Evolutionary conservation across 2,113 vertebrate species (phyloP).

Genomic region (Saccopteryx leptura): DNA sequence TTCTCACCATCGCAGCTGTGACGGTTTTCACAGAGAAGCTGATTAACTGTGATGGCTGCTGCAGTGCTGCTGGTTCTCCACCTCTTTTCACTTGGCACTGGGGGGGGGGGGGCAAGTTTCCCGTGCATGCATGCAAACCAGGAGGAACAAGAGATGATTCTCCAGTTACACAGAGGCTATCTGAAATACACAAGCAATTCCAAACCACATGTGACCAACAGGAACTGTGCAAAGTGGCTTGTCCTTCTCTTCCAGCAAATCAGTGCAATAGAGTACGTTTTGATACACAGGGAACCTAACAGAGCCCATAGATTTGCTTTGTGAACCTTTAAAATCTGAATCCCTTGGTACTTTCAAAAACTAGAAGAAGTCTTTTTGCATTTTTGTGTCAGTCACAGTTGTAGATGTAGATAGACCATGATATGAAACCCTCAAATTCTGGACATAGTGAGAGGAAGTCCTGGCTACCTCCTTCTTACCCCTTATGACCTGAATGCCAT

Average conservation of each 20-base stretch:
- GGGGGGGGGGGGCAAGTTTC: conserved; percentile 72
- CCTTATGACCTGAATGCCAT: conserved; percentile 67
- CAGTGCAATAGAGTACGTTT: conserved; percentile 53
- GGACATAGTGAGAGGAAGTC: conserved; percentile 57
- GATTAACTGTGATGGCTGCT: conserved; percentile 59
- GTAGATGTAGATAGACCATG: conserved; percentile 10
- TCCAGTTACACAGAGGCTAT: conserved; percentile 82
- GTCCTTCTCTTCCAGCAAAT: conserved; percentile 80
- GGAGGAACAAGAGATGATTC: conserved; percentile 72
- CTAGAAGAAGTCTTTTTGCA: conserved; percentile 25
- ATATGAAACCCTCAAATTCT: conserved; percentile 72
- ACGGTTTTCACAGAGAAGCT: conserved; percentile 55
- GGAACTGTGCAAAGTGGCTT: conserved; percentile 82
- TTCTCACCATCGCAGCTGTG: not conserved
- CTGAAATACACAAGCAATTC: conserved; percentile 81
- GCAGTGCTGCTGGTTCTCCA: conserved; percentile 15
- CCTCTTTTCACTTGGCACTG: conserved; percentile 70
- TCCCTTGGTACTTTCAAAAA: not conserved
- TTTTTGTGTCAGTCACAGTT: not conserved
- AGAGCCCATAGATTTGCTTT: conserved; percentile 10
- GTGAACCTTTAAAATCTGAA: conserved; percentile 47
- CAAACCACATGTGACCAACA: conserved; percentile 86
- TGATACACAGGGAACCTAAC: conserved; percentile 39
- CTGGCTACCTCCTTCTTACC: conserved; percentile 33
- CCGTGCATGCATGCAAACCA: conserved; percentile 78